Percentiles rank a stretch among this genome's conserved stretches.
phyloP scores from a whole-genome alignment of 2,113 vertebrate species.

The Strix aluco region DNA sequence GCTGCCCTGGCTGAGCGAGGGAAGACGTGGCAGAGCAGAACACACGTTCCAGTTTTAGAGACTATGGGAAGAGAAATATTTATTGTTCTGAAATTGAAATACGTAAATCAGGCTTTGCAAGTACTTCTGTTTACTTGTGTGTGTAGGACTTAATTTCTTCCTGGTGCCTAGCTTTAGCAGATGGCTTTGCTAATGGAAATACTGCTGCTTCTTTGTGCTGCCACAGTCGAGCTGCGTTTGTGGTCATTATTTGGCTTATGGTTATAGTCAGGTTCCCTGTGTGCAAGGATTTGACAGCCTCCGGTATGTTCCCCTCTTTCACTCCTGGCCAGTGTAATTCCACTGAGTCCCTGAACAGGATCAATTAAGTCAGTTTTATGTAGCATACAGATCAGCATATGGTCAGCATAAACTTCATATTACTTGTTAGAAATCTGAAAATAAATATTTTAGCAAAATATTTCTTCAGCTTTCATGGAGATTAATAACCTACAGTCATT shows the following conservation, averaged over 20 bases:
- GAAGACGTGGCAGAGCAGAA: not conserved
- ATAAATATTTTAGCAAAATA: not conserved
- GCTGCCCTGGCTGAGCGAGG: not conserved
- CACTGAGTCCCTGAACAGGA: not conserved
- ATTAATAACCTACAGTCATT: not conserved
- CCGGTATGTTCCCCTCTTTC: fast-evolving
- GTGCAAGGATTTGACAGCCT: not conserved
- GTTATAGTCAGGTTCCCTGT: not conserved
- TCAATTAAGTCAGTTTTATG: not conserved
- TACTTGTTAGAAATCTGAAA: not conserved
- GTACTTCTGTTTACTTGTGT: not conserved
- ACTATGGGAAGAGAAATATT: not conserved
- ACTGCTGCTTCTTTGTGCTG: not conserved
- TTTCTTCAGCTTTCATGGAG: not conserved
- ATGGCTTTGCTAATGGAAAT: not conserved
- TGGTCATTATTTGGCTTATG: not conserved
- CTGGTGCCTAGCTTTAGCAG: not conserved
- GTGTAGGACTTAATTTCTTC: not conserved
- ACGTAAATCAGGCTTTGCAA: not conserved
- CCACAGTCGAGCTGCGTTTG: not conserved
- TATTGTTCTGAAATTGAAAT: not conserved
- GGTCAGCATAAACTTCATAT: not conserved
- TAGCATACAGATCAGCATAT: not conserved
- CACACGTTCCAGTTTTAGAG: not conserved
- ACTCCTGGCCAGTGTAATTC: not conserved